A percentile compares a stretch with the other conserved stretches of the same genome.
Conservation (phyloP, 2,888 invertebrate genomes). For the Sesamia inferens region DNA sequence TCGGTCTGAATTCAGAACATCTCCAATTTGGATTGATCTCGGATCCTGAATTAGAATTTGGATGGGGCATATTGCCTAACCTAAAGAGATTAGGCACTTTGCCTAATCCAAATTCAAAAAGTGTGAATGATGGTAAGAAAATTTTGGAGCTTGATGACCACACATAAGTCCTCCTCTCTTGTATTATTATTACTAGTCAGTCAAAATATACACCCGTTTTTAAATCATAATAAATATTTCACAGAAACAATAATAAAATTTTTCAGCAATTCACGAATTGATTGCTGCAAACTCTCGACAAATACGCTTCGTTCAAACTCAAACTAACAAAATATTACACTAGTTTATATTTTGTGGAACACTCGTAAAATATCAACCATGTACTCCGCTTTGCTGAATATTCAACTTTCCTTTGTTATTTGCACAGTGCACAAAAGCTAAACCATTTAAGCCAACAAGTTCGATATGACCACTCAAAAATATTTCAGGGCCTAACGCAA, state of each 20-base stretch:
- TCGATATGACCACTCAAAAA: conserved; percentile 77
- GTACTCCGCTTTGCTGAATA: conserved; percentile 7
- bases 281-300: conserved; percentile 1
- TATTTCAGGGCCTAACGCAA: conserved; percentile 78
- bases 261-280: conserved; percentile 7
- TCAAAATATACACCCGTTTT: background rate
- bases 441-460: conserved; percentile 66
- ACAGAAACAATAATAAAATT: conserved; percentile 18
- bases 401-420: conserved; percentile 42
- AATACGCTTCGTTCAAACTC: conserved; percentile 20
- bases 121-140: background rate
- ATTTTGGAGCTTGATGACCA: background rate
- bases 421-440: conserved; percentile 44
- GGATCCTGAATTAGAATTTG: no score
- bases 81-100: no score
- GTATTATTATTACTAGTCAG: no score
- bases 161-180: background rate
- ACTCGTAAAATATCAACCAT: conserved; percentile 21
- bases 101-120: no score
- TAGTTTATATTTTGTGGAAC: conserved; percentile 27
- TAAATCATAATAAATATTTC: conserved; percentile 20
- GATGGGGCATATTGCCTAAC: no score
- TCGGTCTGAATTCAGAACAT: no score
- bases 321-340: conserved; percentile 25
- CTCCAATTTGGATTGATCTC: no score